Base-by-base conservation (phyloP, 2,797 vertebrate genomes). In the Scomberomorus guttatus region DNA sequence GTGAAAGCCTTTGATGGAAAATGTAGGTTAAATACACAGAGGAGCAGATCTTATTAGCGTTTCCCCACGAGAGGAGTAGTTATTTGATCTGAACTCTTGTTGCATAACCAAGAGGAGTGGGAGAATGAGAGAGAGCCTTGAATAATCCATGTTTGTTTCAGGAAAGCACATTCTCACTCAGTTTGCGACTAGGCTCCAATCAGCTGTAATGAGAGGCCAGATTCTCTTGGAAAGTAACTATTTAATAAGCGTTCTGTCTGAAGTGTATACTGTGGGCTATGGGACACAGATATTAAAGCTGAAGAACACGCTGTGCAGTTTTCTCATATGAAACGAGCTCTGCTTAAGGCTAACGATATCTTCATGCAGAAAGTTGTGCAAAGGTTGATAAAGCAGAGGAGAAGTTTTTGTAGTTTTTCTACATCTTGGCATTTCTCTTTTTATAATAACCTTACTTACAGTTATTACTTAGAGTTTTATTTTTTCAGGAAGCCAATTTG, bases 21-120 rank as follows among this genome's bases (percentile, higher is more conserved):
- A 95, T 94, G 89, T 95, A 93, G 93, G 94, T 93, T 95, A 95
- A 95, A 95, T 88, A 94, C 93, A 93, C 91, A 81, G 86, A 94
- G 90, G 90, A 93, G 89, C 81, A 82, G 85, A 90, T 92, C 91
- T 92, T 93, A 92, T 94, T 94, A 93, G 82, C 63, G 81, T 90
- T 90, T 77, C 81, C 88, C 90, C 90, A 84, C 18, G 87, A 89
- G 94, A 93, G 67, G 58, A 69, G 79, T 74, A 72, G 81, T 84
- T 93, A 91, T 94, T 93, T 93, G 86, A 92, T 93, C 85, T 92
- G 72, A 69, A 71, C 81, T 91, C 82, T 78, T 77, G 85, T 92
- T 95, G 90, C 90, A 72, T 93, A 93, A 94, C 75, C 72, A 79
- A 81, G 76, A 89, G 60, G 87, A 91, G 85, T 68, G 71, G 80